Conservation (phyloP, 2,113 vertebrate genomes). For the Hymenochirus boettgeri region DNA sequence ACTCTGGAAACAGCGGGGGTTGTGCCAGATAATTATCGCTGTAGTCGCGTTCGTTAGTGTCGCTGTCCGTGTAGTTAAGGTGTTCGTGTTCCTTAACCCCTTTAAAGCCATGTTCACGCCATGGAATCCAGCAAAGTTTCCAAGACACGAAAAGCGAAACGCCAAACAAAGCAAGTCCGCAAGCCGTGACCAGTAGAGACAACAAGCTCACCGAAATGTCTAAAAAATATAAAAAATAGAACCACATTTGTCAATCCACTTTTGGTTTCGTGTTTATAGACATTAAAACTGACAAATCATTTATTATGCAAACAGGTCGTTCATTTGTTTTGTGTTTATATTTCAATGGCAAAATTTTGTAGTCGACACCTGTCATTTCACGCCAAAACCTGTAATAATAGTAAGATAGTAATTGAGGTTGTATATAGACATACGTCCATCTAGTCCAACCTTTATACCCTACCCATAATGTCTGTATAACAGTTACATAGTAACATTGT, state of each 20-base stretch:
- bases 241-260: background rate
- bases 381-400: no score
- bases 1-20: slow-evolving; percentile 75
- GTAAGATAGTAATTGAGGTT: no score
- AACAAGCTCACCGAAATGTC: slow-evolving; percentile 95
- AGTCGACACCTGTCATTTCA: no score
- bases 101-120: slow-evolving; percentile 84
- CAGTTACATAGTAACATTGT: no score
- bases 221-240: slow-evolving; percentile 47
- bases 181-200: slow-evolving; percentile 92
- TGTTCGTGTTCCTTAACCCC: slow-evolving; percentile 82
- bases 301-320: no score
- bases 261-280: no score
- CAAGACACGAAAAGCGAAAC: slow-evolving; percentile 97
- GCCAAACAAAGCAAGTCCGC: slow-evolving; percentile 91
- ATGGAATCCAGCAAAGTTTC: slow-evolving; percentile 98
- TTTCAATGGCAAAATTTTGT: no score
- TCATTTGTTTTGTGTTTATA: no score
- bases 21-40: slow-evolving; percentile 80
- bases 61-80: slow-evolving; percentile 81
- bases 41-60: slow-evolving; percentile 76
- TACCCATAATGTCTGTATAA: no score
- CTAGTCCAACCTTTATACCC: no score
- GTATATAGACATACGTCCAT: no score
- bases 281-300: no score